Evolutionary conservation across 2,888 invertebrate genomes (phyloP).

Genomic region (Pardosa pseudoannulata): DNA sequence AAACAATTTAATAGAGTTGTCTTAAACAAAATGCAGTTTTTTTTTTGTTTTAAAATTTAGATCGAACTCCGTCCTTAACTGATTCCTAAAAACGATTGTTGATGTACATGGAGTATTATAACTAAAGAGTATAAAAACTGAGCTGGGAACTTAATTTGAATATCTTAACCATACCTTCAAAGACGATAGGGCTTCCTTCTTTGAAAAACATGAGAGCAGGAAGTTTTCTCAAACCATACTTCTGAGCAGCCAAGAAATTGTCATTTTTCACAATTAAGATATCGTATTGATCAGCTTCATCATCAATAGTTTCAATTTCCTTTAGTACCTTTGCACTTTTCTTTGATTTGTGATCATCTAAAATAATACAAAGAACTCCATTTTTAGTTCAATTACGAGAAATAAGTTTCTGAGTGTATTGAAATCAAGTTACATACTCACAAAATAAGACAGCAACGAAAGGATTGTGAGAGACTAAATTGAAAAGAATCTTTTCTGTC

Average conservation of each 20-base stretch:
- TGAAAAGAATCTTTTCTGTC: conserved; percentile 88
- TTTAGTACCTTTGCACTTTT: conserved; percentile 74
- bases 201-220: conserved; percentile 93
- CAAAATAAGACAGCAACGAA: conserved; percentile 94
- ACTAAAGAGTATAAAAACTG: no score
- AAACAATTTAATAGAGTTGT: no score
- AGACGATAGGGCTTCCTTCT: conserved; percentile 92
- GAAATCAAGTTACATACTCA: conserved; percentile 52
- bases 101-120: no score
- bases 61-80: no score
- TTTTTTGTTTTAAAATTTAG: no score
- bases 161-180: conserved; percentile 81
- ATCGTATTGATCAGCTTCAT: conserved; percentile 80
- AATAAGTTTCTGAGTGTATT: no score
- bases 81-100: no score
- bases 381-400: neutral
- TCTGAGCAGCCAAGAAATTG: conserved; percentile 91
- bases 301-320: conserved; percentile 84
- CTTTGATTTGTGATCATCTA: conserved; percentile 71
- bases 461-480: conserved; percentile 88
- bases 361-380: neutral
- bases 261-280: conserved; percentile 95
- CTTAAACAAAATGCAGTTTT: no score
- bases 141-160: no score
- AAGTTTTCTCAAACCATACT: conserved; percentile 92